These are phyloP conservation scores for Apostichopus parvimensis DNA, from an alignment of 35 echinoderm and acorn worm species.

Conservation along the genomic window DNA sequence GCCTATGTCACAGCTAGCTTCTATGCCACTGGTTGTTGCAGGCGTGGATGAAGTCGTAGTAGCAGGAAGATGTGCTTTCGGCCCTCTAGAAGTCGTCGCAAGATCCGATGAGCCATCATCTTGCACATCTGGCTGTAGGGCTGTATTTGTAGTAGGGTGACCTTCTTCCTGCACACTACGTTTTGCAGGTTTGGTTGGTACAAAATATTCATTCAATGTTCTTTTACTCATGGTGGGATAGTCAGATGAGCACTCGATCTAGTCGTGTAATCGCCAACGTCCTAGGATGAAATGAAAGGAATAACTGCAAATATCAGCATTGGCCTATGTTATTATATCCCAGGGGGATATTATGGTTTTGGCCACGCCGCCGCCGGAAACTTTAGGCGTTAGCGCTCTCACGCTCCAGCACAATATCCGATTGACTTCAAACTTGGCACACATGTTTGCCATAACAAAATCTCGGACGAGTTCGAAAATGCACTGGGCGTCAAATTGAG, in stretches of 20 bases:
- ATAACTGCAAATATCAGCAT: too few relatives aligned
- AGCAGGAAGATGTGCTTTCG: not conserved
- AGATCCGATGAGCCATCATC: not conserved
- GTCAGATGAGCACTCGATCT: too few relatives aligned
- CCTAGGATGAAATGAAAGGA: too few relatives aligned
- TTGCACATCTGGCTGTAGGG: not conserved
- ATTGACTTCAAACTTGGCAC: slow-evolving; percentile 23
- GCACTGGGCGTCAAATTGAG: not conserved
- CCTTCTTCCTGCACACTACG: not conserved
- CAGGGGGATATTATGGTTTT: too few relatives aligned
- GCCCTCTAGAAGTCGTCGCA: not conserved
- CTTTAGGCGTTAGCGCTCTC: slow-evolving; percentile 34
- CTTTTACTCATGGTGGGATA: not conserved
- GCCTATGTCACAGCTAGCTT: slow-evolving; percentile 1
- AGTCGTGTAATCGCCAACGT: too few relatives aligned
- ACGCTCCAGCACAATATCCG: slow-evolving; percentile 11
- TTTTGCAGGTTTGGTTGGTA: not conserved
- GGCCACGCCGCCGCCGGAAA: not conserved
- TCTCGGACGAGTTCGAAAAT: slow-evolving; percentile 27
- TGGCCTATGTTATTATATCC: too few relatives aligned
- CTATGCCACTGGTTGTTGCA: not conserved
- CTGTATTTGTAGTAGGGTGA: not conserved
- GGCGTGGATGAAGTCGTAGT: not conserved
- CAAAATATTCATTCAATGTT: slow-evolving; percentile 16
- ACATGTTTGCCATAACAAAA: not conserved